Evolutionary conservation across 2,797 vertebrate genomes (phyloP).

Genomic region (Melanotaenia pygmaea): DNA sequence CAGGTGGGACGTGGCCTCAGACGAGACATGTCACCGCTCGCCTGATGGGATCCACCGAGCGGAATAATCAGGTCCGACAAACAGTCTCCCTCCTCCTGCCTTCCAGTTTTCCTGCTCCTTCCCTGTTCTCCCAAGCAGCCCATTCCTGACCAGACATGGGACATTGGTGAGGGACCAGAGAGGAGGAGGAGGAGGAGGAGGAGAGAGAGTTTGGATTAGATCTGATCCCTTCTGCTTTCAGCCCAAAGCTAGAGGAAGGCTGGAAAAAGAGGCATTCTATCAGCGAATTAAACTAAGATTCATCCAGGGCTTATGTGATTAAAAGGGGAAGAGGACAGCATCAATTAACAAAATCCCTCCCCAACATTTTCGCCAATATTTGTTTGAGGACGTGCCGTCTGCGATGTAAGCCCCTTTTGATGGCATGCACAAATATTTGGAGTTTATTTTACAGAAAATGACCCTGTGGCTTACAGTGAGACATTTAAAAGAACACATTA

Average conservation of each 20-base stretch:
- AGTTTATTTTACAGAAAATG: constrained; percentile 63
- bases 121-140: constrained; percentile 40
- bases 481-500: constrained; percentile 54
- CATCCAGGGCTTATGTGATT: constrained; percentile 82
- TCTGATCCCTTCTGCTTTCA: constrained; percentile 74
- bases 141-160: constrained; percentile 55
- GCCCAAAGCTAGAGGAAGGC: constrained; percentile 55
- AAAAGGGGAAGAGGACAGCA: constrained; percentile 80
- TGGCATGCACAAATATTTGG: constrained; percentile 73
- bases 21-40: constrained; percentile 72
- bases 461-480: constrained; percentile 54
- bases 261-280: constrained; percentile 74
- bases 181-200: constrained; percentile 2
- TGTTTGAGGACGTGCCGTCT: constrained; percentile 77
- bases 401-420: constrained; percentile 73
- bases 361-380: constrained; percentile 78
- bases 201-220: constrained; percentile 67
- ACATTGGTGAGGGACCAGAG: constrained; percentile 37
- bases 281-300: constrained; percentile 83
- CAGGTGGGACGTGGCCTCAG: constrained; percentile 74
- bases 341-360: constrained; percentile 83
- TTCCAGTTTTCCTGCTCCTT: constrained; percentile 55
- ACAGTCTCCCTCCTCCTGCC: constrained; percentile 67
- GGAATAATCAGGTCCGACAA: constrained; percentile 79
- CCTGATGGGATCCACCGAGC: constrained; percentile 76